Evolutionary conservation across 2,888 invertebrate genomes (phyloP).

Genomic region (Ormia ochracea): DNA sequence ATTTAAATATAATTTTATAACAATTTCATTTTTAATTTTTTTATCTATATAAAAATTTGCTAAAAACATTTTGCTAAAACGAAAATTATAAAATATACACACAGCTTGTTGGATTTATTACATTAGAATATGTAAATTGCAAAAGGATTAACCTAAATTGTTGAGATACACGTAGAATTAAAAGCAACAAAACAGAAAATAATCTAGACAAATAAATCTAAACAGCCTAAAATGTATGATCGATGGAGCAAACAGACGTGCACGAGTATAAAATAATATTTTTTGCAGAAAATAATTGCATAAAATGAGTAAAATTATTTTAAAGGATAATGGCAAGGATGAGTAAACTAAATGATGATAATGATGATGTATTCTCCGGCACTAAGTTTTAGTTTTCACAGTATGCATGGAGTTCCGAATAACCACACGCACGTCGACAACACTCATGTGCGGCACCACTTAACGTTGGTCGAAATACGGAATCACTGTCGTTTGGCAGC

Average conservation of each 20-base stretch:
- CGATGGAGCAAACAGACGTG: constrained; percentile 5
- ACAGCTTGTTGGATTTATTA: constrained; percentile 39
- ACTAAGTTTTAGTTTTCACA: constrained; percentile 65
- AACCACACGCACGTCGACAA: constrained; percentile 71
- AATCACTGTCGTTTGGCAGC: constrained; percentile 65
- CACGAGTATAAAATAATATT: neutral
- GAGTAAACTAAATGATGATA: neutral
- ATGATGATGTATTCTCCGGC: constrained; percentile 16
- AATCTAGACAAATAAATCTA: constrained; percentile 43
- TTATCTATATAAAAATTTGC: constrained; percentile 59
- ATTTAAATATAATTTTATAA: constrained; percentile 52
- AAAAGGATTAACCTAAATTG: constrained; percentile 10
- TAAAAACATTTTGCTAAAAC: constrained; percentile 61
- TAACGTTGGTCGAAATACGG: constrained; percentile 66
- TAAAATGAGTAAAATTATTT: neutral
- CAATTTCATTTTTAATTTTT: constrained; percentile 47
- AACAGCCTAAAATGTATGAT: constrained; percentile 57
- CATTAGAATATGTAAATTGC: constrained; percentile 22
- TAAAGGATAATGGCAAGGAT: neutral
- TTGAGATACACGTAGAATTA: constrained; percentile 30
- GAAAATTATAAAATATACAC: constrained; percentile 45
- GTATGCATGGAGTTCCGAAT: constrained; percentile 69
- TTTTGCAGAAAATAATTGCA: neutral
- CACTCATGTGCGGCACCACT: constrained; percentile 72
- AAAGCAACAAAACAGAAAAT: constrained; percentile 20